phyloP scores from a whole-genome alignment of 92 coral and sea anemone species.

The Epizoanthus ramosus region DNA sequence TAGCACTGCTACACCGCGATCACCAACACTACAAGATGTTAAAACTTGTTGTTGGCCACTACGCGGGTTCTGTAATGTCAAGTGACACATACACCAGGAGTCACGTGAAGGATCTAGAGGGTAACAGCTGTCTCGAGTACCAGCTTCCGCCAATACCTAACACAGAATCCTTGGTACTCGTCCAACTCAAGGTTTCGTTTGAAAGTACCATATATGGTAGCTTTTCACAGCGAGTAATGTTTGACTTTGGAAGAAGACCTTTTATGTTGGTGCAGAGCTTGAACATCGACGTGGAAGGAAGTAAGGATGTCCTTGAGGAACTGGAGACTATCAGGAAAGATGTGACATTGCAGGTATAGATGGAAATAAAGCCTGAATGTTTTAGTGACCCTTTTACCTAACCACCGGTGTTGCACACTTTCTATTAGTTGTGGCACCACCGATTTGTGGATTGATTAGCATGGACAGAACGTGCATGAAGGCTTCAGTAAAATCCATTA shows the following conservation, averaged over 20 bases:
- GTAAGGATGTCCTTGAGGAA: slow-evolving; percentile 1
- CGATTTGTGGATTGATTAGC: no score
- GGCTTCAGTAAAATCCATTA: no score
- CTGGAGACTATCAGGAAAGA: slow-evolving; percentile 22
- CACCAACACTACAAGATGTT: slow-evolving; percentile 22
- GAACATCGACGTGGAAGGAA: slow-evolving; percentile 54
- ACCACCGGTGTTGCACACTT: no score
- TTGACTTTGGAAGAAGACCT: slow-evolving; percentile 64
- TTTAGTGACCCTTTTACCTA: no score
- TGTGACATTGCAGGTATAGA: slow-evolving; percentile 23
- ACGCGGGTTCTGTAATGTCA: neutral
- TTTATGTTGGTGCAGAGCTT: slow-evolving; percentile 41
- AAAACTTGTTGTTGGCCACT: neutral
- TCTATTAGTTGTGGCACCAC: no score
- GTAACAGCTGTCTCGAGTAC: neutral
- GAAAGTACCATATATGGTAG: slow-evolving; percentile 39
- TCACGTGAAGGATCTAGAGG: slow-evolving; percentile 13
- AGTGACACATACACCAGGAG: neutral
- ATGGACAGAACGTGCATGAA: no score
- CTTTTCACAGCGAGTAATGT: slow-evolving; percentile 58
- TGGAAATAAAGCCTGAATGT: neutral
- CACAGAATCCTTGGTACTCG: neutral
- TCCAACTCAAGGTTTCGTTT: slow-evolving; percentile 37
- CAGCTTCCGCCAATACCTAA: slow-evolving; percentile 1
- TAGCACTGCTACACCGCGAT: slow-evolving; percentile 32